phyloP scores from a whole-genome alignment of 2,888 invertebrate species.

The Polymixis flavicincta region DNA sequence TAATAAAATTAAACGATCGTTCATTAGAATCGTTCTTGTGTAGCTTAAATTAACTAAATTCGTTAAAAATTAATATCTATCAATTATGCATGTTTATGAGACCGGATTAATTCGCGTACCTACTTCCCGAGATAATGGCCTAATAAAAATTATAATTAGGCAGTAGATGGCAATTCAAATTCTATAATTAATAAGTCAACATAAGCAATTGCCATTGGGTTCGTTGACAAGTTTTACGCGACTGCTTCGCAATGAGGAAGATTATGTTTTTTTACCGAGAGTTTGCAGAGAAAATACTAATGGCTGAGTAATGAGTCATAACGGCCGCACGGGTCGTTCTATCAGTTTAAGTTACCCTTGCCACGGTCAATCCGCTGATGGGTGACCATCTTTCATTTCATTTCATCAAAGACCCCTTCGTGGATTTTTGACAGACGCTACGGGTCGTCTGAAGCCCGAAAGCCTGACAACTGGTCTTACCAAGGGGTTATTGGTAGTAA shows the following conservation, averaged over 20 bases:
- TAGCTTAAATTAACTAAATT: constrained; percentile 40
- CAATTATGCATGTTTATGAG: constrained; percentile 53
- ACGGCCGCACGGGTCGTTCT: no score
- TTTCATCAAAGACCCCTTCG: no score
- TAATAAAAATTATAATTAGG: constrained; percentile 46
- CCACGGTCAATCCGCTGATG: no score
- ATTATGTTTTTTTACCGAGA: neutral
- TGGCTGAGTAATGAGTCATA: no score
- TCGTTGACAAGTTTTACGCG: neutral
- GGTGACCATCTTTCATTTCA: no score
- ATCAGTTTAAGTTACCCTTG: no score
- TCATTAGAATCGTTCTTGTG: constrained; percentile 32
- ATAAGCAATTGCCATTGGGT: neutral
- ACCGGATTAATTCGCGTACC: constrained; percentile 30
- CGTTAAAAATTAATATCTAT: constrained; percentile 55
- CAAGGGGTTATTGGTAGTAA: no score
- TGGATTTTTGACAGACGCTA: no score
- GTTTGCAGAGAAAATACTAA: no score
- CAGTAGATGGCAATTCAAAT: constrained; percentile 12
- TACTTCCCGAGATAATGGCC: constrained; percentile 30
- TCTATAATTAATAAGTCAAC: constrained; percentile 26
- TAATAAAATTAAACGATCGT: constrained; percentile 42
- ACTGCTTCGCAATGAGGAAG: neutral
- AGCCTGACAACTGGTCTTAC: no score
- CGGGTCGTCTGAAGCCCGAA: no score